Conservation (phyloP, 2,113 vertebrate genomes). For the Equus quagga region DNA sequence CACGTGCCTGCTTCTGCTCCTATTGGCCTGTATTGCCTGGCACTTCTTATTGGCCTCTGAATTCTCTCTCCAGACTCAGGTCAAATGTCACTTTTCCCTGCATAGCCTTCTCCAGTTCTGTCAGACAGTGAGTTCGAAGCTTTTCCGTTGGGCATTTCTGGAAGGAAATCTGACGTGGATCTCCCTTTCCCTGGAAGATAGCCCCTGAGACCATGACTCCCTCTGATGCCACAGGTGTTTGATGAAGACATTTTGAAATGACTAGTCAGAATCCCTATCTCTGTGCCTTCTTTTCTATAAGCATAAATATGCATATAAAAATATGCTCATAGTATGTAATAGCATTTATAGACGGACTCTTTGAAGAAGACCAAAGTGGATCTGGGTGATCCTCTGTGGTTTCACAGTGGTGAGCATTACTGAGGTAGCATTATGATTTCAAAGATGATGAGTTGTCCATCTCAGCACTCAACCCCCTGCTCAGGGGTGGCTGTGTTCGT, state of each 20-base stretch:
- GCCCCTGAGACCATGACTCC: accelerated
- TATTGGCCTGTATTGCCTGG: accelerated
- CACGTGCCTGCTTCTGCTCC: background rate
- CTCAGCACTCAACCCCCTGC: background rate
- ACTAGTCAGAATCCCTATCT: background rate
- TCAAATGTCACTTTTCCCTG: background rate
- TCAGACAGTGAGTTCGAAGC: background rate
- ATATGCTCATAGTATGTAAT: background rate
- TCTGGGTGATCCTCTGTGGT: background rate
- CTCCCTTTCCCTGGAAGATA: background rate
- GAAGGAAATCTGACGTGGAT: background rate
- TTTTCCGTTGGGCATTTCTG: background rate
- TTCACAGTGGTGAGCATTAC: background rate
- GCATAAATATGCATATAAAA: too few species aligned
- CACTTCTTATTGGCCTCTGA: background rate
- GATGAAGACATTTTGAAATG: background rate
- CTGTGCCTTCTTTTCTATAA: too few species aligned
- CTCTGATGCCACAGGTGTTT: background rate
- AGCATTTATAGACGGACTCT: background rate
- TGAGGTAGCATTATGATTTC: background rate
- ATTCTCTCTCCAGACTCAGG: background rate
- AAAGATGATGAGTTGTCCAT: background rate
- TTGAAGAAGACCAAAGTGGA: background rate
- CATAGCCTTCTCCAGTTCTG: background rate
- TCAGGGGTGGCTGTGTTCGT: background rate